These are phyloP conservation scores for Octomys mimax DNA, from an alignment of 2,797 vertebrate genomes.

Conservation along the genomic window DNA sequence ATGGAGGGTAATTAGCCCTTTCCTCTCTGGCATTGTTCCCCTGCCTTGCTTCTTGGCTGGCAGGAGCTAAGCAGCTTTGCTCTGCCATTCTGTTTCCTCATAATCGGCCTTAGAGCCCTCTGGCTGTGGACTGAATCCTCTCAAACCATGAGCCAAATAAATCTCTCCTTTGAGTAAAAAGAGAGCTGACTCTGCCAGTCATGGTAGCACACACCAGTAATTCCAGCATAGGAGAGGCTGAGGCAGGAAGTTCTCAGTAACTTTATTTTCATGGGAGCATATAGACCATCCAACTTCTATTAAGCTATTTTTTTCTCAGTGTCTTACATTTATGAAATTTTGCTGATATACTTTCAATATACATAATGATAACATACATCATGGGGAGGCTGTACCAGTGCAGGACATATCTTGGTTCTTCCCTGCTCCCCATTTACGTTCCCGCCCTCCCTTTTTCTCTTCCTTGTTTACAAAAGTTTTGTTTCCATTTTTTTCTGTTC, in stretches of 20 bases:
- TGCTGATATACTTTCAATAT: no score
- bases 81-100: not conserved
- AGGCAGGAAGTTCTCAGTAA: not conserved
- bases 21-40: not conserved
- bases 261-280: not conserved
- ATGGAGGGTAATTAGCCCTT: no score
- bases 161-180: not conserved
- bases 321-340: no score
- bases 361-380: no score
- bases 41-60: not conserved
- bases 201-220: not conserved
- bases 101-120: not conserved
- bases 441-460: no score
- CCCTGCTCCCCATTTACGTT: no score
- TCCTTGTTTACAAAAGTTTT: no score
- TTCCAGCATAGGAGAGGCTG: not conserved
- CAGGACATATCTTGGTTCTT: no score
- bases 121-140: not conserved
- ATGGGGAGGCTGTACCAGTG: no score
- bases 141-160: not conserved
- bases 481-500: no score
- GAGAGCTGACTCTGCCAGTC: not conserved
- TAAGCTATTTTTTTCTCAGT: no score
- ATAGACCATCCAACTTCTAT: not conserved
- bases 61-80: not conserved